phyloP scores from a whole-genome alignment of 2,113 vertebrate genomes.

The Ailurus styani region DNA sequence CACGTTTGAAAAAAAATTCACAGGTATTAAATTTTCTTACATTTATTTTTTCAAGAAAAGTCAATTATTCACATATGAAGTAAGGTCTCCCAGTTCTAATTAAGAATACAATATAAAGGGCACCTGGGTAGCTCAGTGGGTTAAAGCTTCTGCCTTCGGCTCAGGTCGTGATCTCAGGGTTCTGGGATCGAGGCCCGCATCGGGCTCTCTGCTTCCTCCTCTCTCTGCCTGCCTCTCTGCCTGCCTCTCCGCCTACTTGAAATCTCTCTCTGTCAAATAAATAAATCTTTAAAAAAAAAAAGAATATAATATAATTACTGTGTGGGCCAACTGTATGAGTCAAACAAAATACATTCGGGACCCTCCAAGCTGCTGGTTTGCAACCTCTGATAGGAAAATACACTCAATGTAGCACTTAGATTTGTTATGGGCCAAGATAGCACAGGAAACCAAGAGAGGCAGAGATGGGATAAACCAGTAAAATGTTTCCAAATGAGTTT shows the following conservation, averaged over 20 bases:
- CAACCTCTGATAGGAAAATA: neutral
- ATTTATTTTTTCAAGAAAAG: neutral
- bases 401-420: neutral
- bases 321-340: neutral
- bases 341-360: slow-evolving; percentile 2
- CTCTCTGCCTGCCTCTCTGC: too few species aligned
- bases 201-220: too few species aligned
- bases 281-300: too few species aligned
- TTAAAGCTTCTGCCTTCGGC: too few species aligned
- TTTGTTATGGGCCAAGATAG: neutral
- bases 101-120: slow-evolving; percentile 22
- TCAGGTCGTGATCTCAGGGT: too few species aligned
- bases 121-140: too few species aligned
- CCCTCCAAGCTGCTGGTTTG: neutral
- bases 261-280: too few species aligned
- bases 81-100: neutral
- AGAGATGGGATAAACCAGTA: neutral
- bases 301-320: neutral
- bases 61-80: neutral
- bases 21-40: neutral
- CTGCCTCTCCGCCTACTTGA: too few species aligned
- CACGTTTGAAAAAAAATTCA: neutral
- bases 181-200: too few species aligned
- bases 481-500: neutral
- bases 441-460: neutral